Percentiles rank a stretch among this genome's conserved stretches.
phyloP scores from a whole-genome alignment of 2,113 vertebrate genomes.

The Sinosuthora webbiana region DNA sequence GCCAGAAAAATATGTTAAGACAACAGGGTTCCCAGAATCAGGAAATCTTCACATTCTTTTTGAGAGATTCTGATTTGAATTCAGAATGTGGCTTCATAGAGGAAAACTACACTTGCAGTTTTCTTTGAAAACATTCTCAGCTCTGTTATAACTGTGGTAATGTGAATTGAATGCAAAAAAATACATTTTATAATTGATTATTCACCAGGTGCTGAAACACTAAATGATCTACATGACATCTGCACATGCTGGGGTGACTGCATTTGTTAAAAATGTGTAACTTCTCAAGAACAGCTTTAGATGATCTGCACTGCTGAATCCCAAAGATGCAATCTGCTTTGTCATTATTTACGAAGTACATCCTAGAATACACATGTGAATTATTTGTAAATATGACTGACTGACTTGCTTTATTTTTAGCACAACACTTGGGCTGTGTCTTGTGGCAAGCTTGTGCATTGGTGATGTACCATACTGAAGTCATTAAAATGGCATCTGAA shows the following conservation, averaged over 20 bases:
- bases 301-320: constrained; percentile 38
- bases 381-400: constrained; percentile 25
- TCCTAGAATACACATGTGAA: constrained; percentile 25
- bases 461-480: not conserved
- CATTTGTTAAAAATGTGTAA: not conserved
- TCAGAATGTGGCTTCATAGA: not conserved
- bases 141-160: not conserved
- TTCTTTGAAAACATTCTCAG: constrained; percentile 9
- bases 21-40: not conserved
- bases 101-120: not conserved
- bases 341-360: constrained; percentile 32
- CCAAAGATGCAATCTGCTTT: constrained; percentile 42
- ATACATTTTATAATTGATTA: not conserved
- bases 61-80: not conserved
- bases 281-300: constrained; percentile 36
- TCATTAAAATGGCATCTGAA: constrained; percentile 12
- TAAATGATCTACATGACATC: constrained; percentile 2
- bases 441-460: not conserved
- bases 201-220: constrained; percentile 33
- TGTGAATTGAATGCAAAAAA: not conserved
- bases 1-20: not conserved
- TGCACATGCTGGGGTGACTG: not conserved
- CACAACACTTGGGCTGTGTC: not conserved
- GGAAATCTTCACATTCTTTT: not conserved
- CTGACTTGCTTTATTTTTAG: constrained; percentile 34